A percentile compares a stretch with the other conserved stretches of the same genome.
Conservation (phyloP, 2,113 vertebrate genomes). For the Tupaia tana region DNA sequence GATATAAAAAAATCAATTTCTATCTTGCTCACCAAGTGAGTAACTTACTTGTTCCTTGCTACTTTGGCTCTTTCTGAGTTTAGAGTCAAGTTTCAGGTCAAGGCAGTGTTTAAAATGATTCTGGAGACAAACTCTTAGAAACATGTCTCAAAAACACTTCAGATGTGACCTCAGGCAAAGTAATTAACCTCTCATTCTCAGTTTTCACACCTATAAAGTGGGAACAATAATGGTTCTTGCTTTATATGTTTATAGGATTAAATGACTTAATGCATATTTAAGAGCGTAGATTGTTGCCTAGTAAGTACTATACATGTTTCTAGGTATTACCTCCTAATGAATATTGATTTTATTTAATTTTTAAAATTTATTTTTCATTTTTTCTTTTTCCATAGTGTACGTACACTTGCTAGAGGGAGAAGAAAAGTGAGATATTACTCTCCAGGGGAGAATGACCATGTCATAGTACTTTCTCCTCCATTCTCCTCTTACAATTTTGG, state of each 20-base stretch:
- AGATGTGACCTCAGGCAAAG: not conserved
- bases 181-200: not conserved
- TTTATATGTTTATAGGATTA: not conserved
- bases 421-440: too few relatives aligned
- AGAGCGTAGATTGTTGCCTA: not conserved
- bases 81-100: conserved; percentile 26
- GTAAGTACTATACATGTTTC: not conserved
- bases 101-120: conserved; percentile 20
- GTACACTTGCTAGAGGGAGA: too few relatives aligned
- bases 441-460: too few relatives aligned
- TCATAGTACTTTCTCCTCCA: too few relatives aligned
- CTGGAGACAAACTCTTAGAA: conserved; percentile 31
- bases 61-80: not conserved
- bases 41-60: conserved; percentile 28
- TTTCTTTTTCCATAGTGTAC: too few relatives aligned
- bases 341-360: not conserved
- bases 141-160: not conserved
- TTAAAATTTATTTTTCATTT: too few relatives aligned
- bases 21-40: conserved; percentile 8
- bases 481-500: too few relatives aligned
- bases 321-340: conserved; percentile 16
- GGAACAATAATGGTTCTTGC: not conserved
- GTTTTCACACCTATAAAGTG: conserved; percentile 48
- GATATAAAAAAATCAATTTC: not conserved
- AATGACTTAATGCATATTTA: not conserved